These are phyloP conservation scores for Parapristionchus giblindavisi DNA, from an alignment of 2,888 invertebrate genomes.

Conservation along the genomic window DNA sequence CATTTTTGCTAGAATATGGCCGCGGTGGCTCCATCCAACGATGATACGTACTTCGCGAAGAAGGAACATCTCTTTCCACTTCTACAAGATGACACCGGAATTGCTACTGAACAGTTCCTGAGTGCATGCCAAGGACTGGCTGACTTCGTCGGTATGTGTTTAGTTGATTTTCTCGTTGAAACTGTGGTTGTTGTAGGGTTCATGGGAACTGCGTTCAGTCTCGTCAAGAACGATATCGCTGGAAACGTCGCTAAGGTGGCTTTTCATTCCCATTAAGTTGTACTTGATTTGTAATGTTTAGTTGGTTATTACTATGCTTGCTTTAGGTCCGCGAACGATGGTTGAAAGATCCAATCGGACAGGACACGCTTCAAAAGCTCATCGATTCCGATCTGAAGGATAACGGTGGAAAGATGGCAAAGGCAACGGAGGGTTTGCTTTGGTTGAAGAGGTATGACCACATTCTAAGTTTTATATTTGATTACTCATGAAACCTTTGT, in stretches of 20 bases:
- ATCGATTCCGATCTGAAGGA: constrained; percentile 64
- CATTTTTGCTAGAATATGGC: not conserved
- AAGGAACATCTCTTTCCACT: constrained; percentile 64
- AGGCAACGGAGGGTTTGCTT: constrained; percentile 66
- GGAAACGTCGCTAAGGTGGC: constrained; percentile 67
- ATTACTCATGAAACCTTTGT: not conserved
- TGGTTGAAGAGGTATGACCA: constrained; percentile 65
- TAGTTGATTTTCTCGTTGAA: not conserved
- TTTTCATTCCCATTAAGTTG: constrained; percentile 47
- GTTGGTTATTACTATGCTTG: not conserved
- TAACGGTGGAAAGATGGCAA: constrained; percentile 62
- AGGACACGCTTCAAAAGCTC: constrained; percentile 59
- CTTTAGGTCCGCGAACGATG: constrained; percentile 28
- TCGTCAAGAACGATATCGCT: constrained; percentile 64
- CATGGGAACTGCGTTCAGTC: constrained; percentile 59
- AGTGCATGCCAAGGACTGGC: constrained; percentile 68
- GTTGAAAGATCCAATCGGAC: constrained; percentile 41
- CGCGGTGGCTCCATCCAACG: constrained; percentile 8
- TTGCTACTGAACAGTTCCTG: constrained; percentile 67
- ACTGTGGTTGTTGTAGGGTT: constrained; percentile 51
- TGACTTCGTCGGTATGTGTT: constrained; percentile 63
- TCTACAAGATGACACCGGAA: constrained; percentile 56
- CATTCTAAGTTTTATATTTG: not conserved
- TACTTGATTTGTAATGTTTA: not conserved
- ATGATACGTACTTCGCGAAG: constrained; percentile 59